Evolutionary conservation across 2,888 invertebrate species (phyloP), one percentile per base, ranked within the genome.

Genomic region (Tetrapedia diversipes): DNA sequence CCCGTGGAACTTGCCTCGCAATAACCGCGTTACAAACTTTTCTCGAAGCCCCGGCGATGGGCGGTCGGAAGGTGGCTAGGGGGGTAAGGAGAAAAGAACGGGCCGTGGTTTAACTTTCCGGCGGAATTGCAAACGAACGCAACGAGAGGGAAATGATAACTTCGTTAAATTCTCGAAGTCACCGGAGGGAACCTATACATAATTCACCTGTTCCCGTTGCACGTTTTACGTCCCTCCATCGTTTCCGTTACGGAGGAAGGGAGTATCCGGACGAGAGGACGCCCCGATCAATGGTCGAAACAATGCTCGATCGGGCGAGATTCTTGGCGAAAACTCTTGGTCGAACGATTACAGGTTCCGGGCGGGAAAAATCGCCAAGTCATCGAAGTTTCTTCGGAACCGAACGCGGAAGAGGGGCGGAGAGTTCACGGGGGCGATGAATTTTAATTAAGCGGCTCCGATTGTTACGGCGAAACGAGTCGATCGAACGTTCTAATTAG

Each of bases 381-480:
- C 74, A 68, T 76, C 54, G n/a, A 84, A 79, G 61, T 69, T 78
- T 51, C 69, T 68, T 59, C 39, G 53, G 34, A 41, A 43, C 37
- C 37, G 37, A 37, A 27, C n/a, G 4, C 16, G 8, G 16, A 34
- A 43, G 19, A 27, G 27, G 37, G 47, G 51, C n/a, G 22, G 22
- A 10, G 29, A 64, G 61, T 71, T 68, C 63, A 63, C 27, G 49
- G 49, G 60, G 63, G 73, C 72, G 81, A 87, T 87, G 86, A 86
- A 87, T 87, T 86, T 87, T 87, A 87, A 87, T 87, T 86, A 87
- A 87, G 79, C 75, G 74, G 64, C 69, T 53, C 64, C 53, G 72
- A 79, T 84, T 75, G 79, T 81, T 76, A 79, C 77, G 80, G 56
- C 37, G 69, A 84, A 84, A 79, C 56, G 82, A 82, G 81, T 85